phyloP scores from a whole-genome alignment of 2,888 invertebrate species.

The Choristoneura rosaceana region DNA sequence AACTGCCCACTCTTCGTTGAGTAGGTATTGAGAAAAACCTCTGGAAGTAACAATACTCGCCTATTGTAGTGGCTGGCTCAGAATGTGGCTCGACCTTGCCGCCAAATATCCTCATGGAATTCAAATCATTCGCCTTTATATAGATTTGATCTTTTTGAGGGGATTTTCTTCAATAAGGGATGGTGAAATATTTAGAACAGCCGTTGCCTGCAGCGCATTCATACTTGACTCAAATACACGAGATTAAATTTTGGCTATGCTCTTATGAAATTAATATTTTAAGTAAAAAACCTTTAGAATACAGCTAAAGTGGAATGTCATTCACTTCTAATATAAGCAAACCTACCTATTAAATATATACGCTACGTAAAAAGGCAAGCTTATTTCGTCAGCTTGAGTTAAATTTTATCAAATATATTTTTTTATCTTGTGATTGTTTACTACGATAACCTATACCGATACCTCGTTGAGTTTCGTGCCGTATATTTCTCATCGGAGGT shows the following conservation, averaged over 20 bases:
- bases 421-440: no score
- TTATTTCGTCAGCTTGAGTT: no score
- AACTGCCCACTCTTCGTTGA: not conserved
- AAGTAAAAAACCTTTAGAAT: not conserved
- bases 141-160: slow-evolving; percentile 8
- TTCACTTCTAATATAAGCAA: no score
- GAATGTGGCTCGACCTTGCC: slow-evolving; percentile 4
- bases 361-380: no score
- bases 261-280: not conserved
- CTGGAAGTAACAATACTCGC: not conserved
- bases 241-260: not conserved
- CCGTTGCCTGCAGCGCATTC: slow-evolving; percentile 5
- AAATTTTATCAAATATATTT: no score
- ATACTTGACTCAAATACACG: not conserved
- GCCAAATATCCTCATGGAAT: slow-evolving; percentile 11
- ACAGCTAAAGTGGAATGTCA: not conserved
- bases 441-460: no score
- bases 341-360: no score
- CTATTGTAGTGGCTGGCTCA: slow-evolving; percentile 1
- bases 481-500: no score
- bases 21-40: slow-evolving; percentile 7
- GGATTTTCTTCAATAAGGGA: slow-evolving; percentile 7
- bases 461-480: no score
- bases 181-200: slow-evolving; percentile 8
- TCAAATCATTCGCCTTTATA: slow-evolving; percentile 14